Evolutionary conservation across 2,797 vertebrate species (phyloP).

Genomic region (Notoglanidium macrostoma): DNA sequence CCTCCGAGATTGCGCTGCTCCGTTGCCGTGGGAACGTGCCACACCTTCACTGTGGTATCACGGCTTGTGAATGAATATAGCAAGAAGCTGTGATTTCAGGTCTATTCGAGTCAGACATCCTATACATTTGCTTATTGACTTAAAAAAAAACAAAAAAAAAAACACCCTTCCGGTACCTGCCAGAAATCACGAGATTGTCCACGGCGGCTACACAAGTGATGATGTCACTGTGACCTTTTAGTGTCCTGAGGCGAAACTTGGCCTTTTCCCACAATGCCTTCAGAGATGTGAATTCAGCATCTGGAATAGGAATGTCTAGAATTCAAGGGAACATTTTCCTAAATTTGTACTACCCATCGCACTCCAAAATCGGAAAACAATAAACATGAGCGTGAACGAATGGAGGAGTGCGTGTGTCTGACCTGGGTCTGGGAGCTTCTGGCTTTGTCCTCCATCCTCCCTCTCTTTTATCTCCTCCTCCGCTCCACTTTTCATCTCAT

Average conservation of each 20-base stretch:
- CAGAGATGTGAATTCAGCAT: conserved; percentile 66
- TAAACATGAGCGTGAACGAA: not conserved
- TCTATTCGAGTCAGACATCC: not conserved
- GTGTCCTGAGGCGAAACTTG: conserved; percentile 74
- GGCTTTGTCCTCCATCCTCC: conserved; percentile 41
- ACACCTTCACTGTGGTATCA: conserved; percentile 82
- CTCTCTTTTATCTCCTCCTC: conserved; percentile 3
- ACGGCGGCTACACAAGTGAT: conserved; percentile 78
- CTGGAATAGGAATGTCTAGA: conserved; percentile 56
- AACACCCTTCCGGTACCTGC: conserved; percentile 69
- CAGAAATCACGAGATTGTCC: conserved; percentile 80
- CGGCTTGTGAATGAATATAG: conserved; percentile 64
- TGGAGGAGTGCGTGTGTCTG: not conserved
- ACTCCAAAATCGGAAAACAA: not conserved
- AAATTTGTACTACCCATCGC: not conserved
- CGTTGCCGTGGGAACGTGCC: conserved; percentile 81
- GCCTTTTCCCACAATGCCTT: conserved; percentile 74
- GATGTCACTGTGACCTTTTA: conserved; percentile 83
- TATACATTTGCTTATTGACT: conserved; percentile 2
- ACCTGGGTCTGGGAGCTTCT: conserved; percentile 45
- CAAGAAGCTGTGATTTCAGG: conserved; percentile 40
- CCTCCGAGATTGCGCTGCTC: conserved; percentile 81
- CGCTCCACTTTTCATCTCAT: not conserved
- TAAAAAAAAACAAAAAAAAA: conserved; percentile 38
- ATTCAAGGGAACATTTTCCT: not conserved